Conservation (phyloP, 2,888 invertebrate species). For the Scrobipalpa costella region DNA sequence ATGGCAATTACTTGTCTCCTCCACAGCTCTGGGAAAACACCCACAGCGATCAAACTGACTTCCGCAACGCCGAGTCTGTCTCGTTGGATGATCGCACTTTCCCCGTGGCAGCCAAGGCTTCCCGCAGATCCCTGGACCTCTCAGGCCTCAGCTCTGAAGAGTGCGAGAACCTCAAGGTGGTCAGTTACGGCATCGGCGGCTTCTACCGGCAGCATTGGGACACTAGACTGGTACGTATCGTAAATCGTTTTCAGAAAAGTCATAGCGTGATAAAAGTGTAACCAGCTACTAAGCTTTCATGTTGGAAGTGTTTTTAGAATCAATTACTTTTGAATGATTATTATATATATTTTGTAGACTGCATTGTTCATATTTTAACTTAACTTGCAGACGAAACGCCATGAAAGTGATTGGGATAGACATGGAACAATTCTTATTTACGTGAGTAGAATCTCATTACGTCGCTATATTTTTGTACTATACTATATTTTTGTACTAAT, state of each 20-base stretch:
- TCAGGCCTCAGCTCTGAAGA: neutral
- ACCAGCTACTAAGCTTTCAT: neutral
- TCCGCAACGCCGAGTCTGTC: neutral
- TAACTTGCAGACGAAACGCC: neutral
- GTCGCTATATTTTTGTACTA: too few relatives aligned
- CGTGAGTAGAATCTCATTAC: too few relatives aligned
- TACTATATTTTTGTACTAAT: neutral
- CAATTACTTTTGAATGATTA: too few relatives aligned
- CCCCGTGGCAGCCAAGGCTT: neutral
- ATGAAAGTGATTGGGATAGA: neutral
- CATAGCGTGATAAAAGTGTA: too few relatives aligned
- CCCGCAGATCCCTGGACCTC: neutral
- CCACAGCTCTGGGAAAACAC: neutral
- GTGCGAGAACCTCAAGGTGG: neutral
- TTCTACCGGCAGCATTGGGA: neutral
- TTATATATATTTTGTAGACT: too few relatives aligned
- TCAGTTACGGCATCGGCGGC: slow-evolving; percentile 6
- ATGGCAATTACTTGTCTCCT: neutral
- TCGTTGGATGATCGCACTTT: neutral
- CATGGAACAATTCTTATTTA: slow-evolving; percentile 1
- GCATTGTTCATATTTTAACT: too few relatives aligned
- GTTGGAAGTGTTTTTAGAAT: too few relatives aligned
- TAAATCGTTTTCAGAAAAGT: too few relatives aligned
- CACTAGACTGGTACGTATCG: too few relatives aligned
- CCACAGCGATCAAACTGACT: neutral